phyloP scores from a whole-genome alignment of 2,888 invertebrate genomes.

The Lithophane semibrunnea region DNA sequence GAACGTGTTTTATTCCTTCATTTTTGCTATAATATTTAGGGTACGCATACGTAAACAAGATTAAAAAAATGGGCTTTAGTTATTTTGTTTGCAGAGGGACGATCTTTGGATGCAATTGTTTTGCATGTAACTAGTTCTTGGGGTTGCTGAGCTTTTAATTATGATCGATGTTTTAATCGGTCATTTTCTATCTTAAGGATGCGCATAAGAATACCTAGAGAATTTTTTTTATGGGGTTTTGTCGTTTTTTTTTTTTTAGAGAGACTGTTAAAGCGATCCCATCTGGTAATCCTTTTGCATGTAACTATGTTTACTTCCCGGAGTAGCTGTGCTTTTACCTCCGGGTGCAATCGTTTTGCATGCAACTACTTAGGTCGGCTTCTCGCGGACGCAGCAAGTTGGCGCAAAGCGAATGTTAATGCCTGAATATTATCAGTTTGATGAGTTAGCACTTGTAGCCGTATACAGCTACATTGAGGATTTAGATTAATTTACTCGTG shows the following conservation, averaged over 20 bases:
- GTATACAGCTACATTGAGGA: not conserved
- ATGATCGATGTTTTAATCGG: not conserved
- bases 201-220: not conserved
- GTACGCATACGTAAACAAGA: not conserved
- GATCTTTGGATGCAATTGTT: not conserved
- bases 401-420: slow-evolving; percentile 27
- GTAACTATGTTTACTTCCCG: not conserved
- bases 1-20: not conserved
- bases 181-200: not conserved
- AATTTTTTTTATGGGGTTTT: not conserved
- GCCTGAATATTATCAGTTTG: not conserved
- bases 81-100: not conserved
- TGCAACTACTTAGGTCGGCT: not conserved
- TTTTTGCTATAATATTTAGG: not conserved
- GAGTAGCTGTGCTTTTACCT: not conserved
- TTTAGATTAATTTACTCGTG: not conserved
- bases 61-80: not conserved
- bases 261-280: not conserved
- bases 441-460: not conserved
- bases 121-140: not conserved
- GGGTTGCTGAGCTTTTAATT: slow-evolving; percentile 19
- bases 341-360: slow-evolving; percentile 3
- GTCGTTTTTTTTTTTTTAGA: not conserved
- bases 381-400: not conserved
- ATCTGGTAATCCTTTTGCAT: not conserved